phyloP scores from a whole-genome alignment of 2,797 vertebrate species.

The Hemitrygon akajei region DNA sequence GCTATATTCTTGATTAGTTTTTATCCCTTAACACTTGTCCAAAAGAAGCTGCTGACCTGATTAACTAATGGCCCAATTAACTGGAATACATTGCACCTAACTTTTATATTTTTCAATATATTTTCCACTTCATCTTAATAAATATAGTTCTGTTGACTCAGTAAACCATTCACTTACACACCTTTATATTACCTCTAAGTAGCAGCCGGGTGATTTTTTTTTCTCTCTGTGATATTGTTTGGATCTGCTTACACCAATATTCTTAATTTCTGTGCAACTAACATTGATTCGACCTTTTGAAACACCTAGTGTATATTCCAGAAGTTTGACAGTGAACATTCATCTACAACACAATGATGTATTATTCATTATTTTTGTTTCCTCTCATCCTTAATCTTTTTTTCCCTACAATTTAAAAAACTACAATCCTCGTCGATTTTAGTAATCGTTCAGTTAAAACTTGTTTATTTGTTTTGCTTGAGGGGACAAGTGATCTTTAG shows the following conservation, averaged over 20 bases:
- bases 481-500: conserved; percentile 38
- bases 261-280: conserved; percentile 38
- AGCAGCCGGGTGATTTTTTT: background rate
- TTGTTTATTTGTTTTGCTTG: conserved; percentile 35
- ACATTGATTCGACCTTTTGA: conserved; percentile 40
- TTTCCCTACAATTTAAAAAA: conserved; percentile 36
- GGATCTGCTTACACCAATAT: conserved; percentile 37
- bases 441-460: conserved; percentile 39
- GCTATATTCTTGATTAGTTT: too few species aligned
- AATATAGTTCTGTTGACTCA: background rate
- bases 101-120: background rate
- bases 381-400: conserved; percentile 35
- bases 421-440: background rate
- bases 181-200: background rate
- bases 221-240: background rate
- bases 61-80: too few species aligned
- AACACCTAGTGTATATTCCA: conserved; percentile 35
- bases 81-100: too few species aligned
- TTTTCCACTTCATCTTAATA: background rate
- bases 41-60: too few species aligned
- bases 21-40: too few species aligned
- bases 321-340: conserved; percentile 38
- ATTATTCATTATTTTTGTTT: conserved; percentile 37
- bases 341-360: conserved; percentile 36
- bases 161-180: background rate